Conservation (phyloP, 2,113 vertebrate species). For the Epinephelus fuscoguttatus region DNA sequence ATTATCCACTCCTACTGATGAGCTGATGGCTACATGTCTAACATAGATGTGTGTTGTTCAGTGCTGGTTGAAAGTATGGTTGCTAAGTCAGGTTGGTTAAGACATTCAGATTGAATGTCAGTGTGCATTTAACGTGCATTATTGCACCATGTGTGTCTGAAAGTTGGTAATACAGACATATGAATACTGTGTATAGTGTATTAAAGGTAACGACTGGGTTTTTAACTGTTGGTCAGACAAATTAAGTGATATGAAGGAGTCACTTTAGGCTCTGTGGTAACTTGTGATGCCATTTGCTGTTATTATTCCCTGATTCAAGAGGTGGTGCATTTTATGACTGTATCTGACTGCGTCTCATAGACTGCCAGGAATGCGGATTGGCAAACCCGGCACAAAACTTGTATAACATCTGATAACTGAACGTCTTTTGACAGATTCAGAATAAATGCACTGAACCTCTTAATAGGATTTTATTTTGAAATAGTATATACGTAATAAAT, state of each 20-base stretch:
- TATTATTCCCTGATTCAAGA: no score
- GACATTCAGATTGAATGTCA: not conserved
- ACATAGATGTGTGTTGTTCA: slow-evolving; percentile 5
- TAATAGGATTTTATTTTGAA: not conserved
- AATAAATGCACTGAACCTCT: not conserved
- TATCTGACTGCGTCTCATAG: not conserved
- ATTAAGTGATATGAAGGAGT: not conserved
- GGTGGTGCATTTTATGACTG: not conserved
- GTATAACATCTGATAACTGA: not conserved
- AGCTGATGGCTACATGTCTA: slow-evolving; percentile 14
- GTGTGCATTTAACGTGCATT: not conserved
- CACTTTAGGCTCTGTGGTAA: not conserved
- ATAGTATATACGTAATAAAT: not conserved
- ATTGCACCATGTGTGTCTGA: not conserved
- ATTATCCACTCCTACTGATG: slow-evolving; percentile 15
- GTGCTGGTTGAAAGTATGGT: not conserved
- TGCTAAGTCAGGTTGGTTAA: not conserved
- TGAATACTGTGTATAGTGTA: not conserved
- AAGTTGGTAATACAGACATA: not conserved
- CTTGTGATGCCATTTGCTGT: not conserved
- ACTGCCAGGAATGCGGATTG: not conserved
- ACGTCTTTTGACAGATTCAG: not conserved
- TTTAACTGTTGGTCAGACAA: not conserved
- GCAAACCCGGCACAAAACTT: not conserved
- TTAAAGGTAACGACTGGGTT: not conserved